Conservation (phyloP, 2,888 invertebrate species). For the Meghimatium bilineatum region DNA sequence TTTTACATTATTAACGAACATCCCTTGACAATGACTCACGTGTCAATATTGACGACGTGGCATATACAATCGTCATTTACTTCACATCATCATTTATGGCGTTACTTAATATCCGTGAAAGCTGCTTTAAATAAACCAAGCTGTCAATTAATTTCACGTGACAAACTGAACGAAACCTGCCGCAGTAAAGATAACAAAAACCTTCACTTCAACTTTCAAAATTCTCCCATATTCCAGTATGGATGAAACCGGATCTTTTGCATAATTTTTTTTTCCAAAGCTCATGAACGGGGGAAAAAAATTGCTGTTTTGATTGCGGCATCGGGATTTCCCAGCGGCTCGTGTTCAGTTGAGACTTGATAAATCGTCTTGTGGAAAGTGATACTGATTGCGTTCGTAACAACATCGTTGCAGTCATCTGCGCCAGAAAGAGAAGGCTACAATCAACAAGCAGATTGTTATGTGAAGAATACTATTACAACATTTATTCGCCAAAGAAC, state of each 20-base stretch:
- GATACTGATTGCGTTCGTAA: slow-evolving; percentile 21
- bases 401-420: not conserved
- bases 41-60: too few relatives aligned
- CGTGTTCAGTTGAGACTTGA: not conserved
- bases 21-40: too few relatives aligned
- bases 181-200: not conserved
- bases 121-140: too few relatives aligned
- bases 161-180: not conserved
- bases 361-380: slow-evolving; percentile 24
- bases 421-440: not conserved
- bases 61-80: too few relatives aligned
- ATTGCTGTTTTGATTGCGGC: not conserved
- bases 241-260: not conserved
- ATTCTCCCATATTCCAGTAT: not conserved
- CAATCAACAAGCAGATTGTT: not conserved
- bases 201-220: not conserved
- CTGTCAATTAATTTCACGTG: not conserved
- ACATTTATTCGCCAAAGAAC: slow-evolving; percentile 19
- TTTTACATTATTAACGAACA: too few relatives aligned
- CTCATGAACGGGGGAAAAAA: not conserved
- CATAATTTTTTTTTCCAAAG: not conserved
- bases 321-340: not conserved
- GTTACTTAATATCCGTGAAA: too few relatives aligned
- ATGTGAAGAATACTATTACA: not conserved
- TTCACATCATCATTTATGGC: too few relatives aligned